These are phyloP conservation scores for Nemapogon koenigi DNA, from an alignment of 2,888 invertebrate genomes.

Conservation along the genomic window DNA sequence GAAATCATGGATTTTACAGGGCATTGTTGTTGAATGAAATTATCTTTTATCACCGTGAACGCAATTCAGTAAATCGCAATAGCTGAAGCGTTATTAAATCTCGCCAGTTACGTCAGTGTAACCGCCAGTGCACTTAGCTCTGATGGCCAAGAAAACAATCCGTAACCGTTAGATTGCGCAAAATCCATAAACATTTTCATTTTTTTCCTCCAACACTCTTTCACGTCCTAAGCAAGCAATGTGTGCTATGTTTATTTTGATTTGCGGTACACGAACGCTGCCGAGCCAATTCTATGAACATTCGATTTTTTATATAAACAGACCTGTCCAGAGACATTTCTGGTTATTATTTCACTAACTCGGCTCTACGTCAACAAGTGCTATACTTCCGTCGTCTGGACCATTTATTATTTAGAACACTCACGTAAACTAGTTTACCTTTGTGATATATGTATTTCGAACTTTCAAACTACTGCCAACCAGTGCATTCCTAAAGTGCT, in stretches of 20 bases:
- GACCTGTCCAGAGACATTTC: slow-evolving; percentile 32
- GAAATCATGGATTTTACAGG: neutral
- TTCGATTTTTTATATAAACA: slow-evolving; percentile 26
- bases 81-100: slow-evolving; percentile 23
- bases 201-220: slow-evolving; percentile 6
- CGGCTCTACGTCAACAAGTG: slow-evolving; percentile 31
- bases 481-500: too few relatives aligned
- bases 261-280: slow-evolving; percentile 21
- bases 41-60: slow-evolving; percentile 20
- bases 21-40: slow-evolving; percentile 10
- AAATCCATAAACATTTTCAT: slow-evolving; percentile 18
- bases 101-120: slow-evolving; percentile 23
- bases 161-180: slow-evolving; percentile 15
- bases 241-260: slow-evolving; percentile 37
- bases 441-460: too few relatives aligned
- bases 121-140: slow-evolving; percentile 12
- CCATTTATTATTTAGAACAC: slow-evolving; percentile 50
- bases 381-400: slow-evolving; percentile 37
- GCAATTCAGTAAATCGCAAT: slow-evolving; percentile 23
- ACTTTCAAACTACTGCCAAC: too few relatives aligned
- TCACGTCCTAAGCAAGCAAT: slow-evolving; percentile 19
- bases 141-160: slow-evolving; percentile 20
- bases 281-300: slow-evolving; percentile 30
- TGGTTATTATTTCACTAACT: slow-evolving; percentile 27
- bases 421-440: too few relatives aligned